Conservation (phyloP, 2,888 invertebrate genomes). For the Escarpia spicata region DNA sequence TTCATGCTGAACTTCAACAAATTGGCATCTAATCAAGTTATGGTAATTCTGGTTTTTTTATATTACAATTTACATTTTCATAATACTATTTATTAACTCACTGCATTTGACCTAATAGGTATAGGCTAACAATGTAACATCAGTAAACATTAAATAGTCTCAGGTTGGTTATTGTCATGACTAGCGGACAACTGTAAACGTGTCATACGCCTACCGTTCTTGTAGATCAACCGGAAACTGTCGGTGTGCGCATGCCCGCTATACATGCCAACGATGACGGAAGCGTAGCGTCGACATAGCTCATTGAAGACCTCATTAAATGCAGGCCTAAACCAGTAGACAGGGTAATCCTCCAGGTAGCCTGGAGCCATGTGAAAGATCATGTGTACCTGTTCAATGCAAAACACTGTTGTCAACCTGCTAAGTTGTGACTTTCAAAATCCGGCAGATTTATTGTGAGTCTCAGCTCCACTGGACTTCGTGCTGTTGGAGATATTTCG, state of each 20-base stretch:
- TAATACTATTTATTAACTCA: no score
- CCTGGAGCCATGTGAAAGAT: conserved; percentile 92
- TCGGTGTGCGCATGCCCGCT: conserved; percentile 93
- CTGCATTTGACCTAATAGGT: background rate
- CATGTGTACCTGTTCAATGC: conserved; percentile 78
- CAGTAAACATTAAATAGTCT: background rate
- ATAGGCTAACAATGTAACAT: background rate
- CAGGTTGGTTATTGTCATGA: background rate
- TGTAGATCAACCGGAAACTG: conserved; percentile 74
- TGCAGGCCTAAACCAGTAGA: conserved; percentile 76
- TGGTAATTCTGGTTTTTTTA: no score
- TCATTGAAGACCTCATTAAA: conserved; percentile 82
- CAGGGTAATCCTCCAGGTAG: conserved; percentile 61
- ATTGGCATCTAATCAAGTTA: no score
- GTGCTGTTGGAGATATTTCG: no score
- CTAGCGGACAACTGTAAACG: background rate
- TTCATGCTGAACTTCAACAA: no score
- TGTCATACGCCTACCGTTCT: conserved; percentile 41
- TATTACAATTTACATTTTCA: no score
- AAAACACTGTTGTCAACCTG: background rate
- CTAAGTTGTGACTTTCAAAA: background rate
- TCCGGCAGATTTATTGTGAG: background rate
- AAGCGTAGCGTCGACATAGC: conserved; percentile 79
- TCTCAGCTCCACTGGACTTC: no score
- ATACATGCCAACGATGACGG: conserved; percentile 89